Base-by-base conservation (phyloP, 2,113 vertebrate species). In the Oophaga pumilio region DNA sequence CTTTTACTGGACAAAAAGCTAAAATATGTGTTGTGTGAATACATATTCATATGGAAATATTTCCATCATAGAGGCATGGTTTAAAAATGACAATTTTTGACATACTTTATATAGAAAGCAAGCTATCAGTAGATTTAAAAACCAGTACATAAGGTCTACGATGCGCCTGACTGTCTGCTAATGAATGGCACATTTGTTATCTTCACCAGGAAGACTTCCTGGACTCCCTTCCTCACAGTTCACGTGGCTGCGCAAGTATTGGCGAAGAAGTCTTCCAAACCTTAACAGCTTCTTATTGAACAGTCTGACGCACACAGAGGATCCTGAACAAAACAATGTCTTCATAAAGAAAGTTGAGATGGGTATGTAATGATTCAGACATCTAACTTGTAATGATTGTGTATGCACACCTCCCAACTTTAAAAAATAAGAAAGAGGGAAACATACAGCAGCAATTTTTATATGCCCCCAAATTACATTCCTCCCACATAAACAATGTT, bases 191-290 rank as follows among this genome's bases (percentile, higher is more conserved):
- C 13, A 18, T 56, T 57, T 84, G 20, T 89, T 89, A 69, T 84
- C 92, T 94, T 50, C 93, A 93, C 89, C 91, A 94, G 73, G 89
- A 90, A 89, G 92, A 69, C 89, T 93, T 22, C 49, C 91, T 9
- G 28, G 85, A 22, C 87, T 86, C 2, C 93, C 89, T 0, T 92
- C 91, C 43, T 91, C 91, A 3, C 88, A 92, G 49, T 97, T 96
- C 78, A 91, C 91, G 49, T 97, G 96, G 96, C 92, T 95, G 79
- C 86, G 81, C 24, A 93, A 93, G 80, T 95, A 97, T 90, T 88
- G 85, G 89, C 86, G 93, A 85, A 71, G 85, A 64, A 73, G 86
- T 79, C 77, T 56, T 90, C 0, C 28, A 79, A 74, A 87, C 89
- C 5, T 5, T 88, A 56, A 52, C 87, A 86, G 66, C 86, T 33